Base-by-base conservation (phyloP, 37 sponge, comb jelly and placozoan genomes). In the Beroe ovata region DNA sequence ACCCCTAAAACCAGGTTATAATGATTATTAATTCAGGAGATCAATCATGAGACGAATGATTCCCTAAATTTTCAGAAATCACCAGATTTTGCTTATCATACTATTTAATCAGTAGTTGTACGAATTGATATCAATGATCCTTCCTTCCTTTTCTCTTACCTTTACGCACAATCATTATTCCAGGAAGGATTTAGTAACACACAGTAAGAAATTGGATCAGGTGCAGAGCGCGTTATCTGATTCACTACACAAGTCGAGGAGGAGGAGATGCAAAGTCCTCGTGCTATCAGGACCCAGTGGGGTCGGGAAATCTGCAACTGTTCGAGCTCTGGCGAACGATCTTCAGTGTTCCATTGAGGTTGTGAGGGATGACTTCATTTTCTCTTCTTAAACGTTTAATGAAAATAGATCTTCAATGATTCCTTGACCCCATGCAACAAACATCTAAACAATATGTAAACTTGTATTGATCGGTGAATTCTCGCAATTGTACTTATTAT, bases 261-360 rank as follows among this genome's bases (percentile, higher is more conserved):
- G 20, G 2, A 39, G 38, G 3, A 60, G 59, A 29, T 60, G 60
- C 60, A 88, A 89, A 0, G 77, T 95, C 29, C 23, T 93, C 21
- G 69, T 95, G 64, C 59, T 95, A 30, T 88, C 92, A 16, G 95
- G 95, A 0, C 95, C 95, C 11, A 62, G 92, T 38, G 95, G 95
- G 34, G 93, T 92, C 72, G 95, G 95, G 0, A 95, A 95, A 89
- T 92, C 95, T 47, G 94, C 95, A 36, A 92, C 93, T 36, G 60
- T 95, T 23, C 61, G 77, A 0, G 91, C 93, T 23, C 60, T 95
- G 25, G 77, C 95, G 0, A 28, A 71, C 0, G 93, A 93, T 0
- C 34, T 93, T 89, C 60, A 60, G 0, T 91, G 89, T 88, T 63
- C 89, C 8, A 37, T 94, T 8, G 42, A 92, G 21, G 95, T 66